These are phyloP conservation scores for Bos taurus DNA, from an alignment of 2,113 vertebrate genomes.

Conservation along the genomic window ARS-UCD2.0 NC_037330.1:19522501-19523000, in stretches of 20 bases:
- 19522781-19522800: not conserved
- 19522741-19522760: slow-evolving; percentile 83
- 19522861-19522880: not conserved
- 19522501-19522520: slow-evolving; percentile 91
- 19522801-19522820: not conserved
- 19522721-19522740: slow-evolving; percentile 83
- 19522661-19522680: slow-evolving; percentile 86
- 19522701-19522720: slow-evolving; percentile 86
- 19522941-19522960: not conserved
- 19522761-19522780: slow-evolving; percentile 65
- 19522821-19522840: not conserved
- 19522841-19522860: not conserved
- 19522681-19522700: slow-evolving; percentile 80
- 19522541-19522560: slow-evolving; percentile 94
- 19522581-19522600: slow-evolving; percentile 87
- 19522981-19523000: not conserved
- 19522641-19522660: slow-evolving; percentile 87
- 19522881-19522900: not conserved
- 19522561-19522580: slow-evolving; percentile 88
- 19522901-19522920: not conserved
- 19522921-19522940: not conserved
- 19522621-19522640: slow-evolving; percentile 86
- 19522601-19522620: slow-evolving; percentile 86
- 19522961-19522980: not conserved
- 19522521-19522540: slow-evolving; percentile 87